Conservation (phyloP, 2,888 invertebrate species). For the Volucella inflata region DNA sequence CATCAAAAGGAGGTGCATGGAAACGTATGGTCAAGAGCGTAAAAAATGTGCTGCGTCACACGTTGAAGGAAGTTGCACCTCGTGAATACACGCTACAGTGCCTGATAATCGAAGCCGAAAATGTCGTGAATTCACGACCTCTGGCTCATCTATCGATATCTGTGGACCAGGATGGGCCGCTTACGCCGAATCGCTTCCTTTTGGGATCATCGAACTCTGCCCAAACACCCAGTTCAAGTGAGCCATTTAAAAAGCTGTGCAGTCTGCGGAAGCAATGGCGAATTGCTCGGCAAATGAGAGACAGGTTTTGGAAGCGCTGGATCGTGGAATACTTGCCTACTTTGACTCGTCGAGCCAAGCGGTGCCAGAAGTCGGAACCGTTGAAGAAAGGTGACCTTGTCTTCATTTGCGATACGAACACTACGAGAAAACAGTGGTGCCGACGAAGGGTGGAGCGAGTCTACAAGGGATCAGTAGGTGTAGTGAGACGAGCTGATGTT, state of each 20-base stretch:
- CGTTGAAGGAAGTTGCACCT: slow-evolving; percentile 63
- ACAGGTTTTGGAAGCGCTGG: slow-evolving; percentile 65
- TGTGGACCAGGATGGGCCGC: slow-evolving; percentile 11
- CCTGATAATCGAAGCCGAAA: slow-evolving; percentile 42
- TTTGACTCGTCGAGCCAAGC: slow-evolving; percentile 56
- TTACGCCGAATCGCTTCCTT: slow-evolving; percentile 22
- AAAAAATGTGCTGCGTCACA: slow-evolving; percentile 55
- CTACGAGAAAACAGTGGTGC: slow-evolving; percentile 51
- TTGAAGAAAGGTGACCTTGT: slow-evolving; percentile 53
- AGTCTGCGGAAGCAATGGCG: slow-evolving; percentile 35
- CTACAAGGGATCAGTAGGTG: slow-evolving; percentile 32
- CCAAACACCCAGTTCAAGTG: slow-evolving; percentile 7
- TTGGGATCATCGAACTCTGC: slow-evolving; percentile 15
- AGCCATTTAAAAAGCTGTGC: no score
- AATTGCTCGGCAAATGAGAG: slow-evolving; percentile 39
- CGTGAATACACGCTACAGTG: slow-evolving; percentile 64
- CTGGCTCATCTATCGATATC: slow-evolving; percentile 16
- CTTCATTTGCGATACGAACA: slow-evolving; percentile 56
- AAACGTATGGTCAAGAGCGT: slow-evolving; percentile 73
- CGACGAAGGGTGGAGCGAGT: slow-evolving; percentile 38
- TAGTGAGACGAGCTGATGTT: slow-evolving; percentile 47
- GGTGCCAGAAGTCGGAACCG: slow-evolving; percentile 55
- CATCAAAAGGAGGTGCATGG: slow-evolving; percentile 72
- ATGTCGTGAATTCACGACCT: slow-evolving; percentile 42
- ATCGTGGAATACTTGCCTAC: slow-evolving; percentile 63